Conservation (phyloP, 2,888 invertebrate species). For the Micoletzkya japonica region DNA sequence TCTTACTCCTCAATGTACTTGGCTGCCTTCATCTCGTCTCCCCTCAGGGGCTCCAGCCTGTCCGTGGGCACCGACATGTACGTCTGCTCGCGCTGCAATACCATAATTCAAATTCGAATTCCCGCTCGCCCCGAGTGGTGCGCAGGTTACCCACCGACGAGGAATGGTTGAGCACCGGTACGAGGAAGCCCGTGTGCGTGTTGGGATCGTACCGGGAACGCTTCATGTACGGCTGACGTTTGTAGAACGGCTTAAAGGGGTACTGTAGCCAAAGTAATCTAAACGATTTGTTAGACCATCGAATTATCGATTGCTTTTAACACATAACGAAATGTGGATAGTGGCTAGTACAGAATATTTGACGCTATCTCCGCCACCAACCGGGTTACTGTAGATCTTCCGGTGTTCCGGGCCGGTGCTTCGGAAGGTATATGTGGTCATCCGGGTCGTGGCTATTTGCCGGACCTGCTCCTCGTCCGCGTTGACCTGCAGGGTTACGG, state of each 20-base stretch:
- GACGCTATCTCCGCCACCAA: not conserved
- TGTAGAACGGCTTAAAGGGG: slow-evolving; percentile 29
- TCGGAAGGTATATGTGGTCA: slow-evolving; percentile 51
- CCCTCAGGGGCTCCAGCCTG: too few species aligned
- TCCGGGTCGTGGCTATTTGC: slow-evolving; percentile 37
- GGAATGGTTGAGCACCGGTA: slow-evolving; percentile 13
- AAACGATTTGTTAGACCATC: too few species aligned
- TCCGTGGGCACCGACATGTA: not conserved
- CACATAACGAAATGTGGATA: too few species aligned
- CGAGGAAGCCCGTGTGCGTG: slow-evolving; percentile 34
- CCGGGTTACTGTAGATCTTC: slow-evolving; percentile 20
- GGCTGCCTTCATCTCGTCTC: not conserved
- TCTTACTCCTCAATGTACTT: slow-evolving; percentile 8
- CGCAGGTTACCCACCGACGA: slow-evolving; percentile 1
- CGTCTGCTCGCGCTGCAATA: slow-evolving; percentile 4
- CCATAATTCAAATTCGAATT: not conserved
- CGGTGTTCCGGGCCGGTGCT: slow-evolving; percentile 33
- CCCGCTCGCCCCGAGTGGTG: not conserved
- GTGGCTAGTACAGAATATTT: too few species aligned
- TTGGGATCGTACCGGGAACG: slow-evolving; percentile 32
- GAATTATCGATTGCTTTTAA: too few species aligned
- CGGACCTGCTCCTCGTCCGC: slow-evolving; percentile 43
- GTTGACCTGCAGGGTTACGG: too few species aligned
- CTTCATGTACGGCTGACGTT: slow-evolving; percentile 47
- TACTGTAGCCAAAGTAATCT: too few species aligned